These are phyloP conservation scores for Dione juno DNA, from an alignment of 2,888 invertebrate species.

Conservation along the genomic window DNA sequence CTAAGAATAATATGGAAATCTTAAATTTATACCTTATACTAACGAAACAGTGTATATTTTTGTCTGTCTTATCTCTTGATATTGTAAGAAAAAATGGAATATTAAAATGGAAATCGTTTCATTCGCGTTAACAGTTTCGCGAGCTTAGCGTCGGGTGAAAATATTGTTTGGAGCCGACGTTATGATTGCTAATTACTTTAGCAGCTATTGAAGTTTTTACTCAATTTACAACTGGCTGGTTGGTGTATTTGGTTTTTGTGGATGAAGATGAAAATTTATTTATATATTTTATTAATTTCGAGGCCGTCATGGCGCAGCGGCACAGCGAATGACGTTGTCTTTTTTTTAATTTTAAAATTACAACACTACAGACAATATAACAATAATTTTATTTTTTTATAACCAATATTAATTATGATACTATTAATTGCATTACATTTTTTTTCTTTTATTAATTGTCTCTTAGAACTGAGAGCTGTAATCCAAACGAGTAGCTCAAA, in stretches of 20 bases:
- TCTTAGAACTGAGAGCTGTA: no score
- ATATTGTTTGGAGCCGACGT: background rate
- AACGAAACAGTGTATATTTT: background rate
- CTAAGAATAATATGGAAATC: background rate
- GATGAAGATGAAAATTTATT: no score
- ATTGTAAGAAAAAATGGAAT: conserved; percentile 9
- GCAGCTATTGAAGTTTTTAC: background rate
- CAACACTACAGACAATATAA: no score
- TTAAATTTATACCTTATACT: background rate
- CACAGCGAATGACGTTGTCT: no score
- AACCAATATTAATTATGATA: no score
- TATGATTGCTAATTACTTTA: conserved; percentile 1
- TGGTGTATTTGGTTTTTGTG: background rate
- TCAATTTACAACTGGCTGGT: background rate
- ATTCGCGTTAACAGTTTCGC: conserved; percentile 29
- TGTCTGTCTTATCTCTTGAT: background rate
- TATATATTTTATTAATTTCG: no score
- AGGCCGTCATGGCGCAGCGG: no score
- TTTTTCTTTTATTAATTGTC: no score
- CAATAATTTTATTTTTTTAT: no score
- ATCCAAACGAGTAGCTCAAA: no score
- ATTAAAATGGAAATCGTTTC: conserved; percentile 26
- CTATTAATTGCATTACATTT: no score
- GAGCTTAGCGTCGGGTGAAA: background rate
- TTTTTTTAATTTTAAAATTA: no score